Conservation (phyloP, 2,113 vertebrate species). For the Lophius piscatorius region DNA sequence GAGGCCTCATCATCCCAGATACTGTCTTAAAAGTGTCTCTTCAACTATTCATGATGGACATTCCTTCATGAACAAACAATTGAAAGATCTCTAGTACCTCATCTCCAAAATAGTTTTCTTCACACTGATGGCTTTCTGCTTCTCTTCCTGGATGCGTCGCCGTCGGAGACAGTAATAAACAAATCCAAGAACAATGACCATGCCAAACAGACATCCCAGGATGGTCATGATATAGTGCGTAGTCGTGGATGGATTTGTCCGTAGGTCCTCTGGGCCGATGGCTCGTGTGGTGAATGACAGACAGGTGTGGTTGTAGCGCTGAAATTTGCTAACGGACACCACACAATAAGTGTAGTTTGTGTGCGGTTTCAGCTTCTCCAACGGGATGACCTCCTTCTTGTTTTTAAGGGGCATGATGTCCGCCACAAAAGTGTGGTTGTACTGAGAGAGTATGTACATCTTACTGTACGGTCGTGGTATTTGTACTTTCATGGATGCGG, state of each 20-base stretch:
- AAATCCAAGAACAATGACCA: conserved; percentile 95
- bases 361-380: conserved; percentile 88
- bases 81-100: conserved; percentile 70
- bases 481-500: conserved; percentile 88
- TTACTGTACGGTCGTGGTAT: conserved; percentile 95
- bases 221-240: conserved; percentile 99
- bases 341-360: conserved; percentile 97
- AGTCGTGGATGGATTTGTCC: conserved; percentile 88
- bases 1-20: background rate
- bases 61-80: conserved; percentile 12
- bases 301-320: conserved; percentile 96
- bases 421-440: conserved; percentile 88
- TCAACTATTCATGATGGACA: background rate
- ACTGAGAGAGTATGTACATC: conserved; percentile 95
- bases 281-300: conserved; percentile 89
- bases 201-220: conserved; percentile 95
- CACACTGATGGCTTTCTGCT: conserved; percentile 93
- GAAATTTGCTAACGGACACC: conserved; percentile 90
- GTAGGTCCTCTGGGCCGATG: conserved; percentile 81
- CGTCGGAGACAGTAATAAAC: conserved; percentile 96
- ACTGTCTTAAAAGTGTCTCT: background rate
- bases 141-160: conserved; percentile 92
- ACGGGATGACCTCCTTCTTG: conserved; percentile 86
- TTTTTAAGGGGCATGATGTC: conserved; percentile 92
- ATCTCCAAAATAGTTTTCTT: conserved; percentile 99